Evolutionary conservation across 2,797 vertebrate genomes (phyloP), one percentile per base, ranked within the genome.

Genomic region (Aeoliscus strigatus): DNA sequence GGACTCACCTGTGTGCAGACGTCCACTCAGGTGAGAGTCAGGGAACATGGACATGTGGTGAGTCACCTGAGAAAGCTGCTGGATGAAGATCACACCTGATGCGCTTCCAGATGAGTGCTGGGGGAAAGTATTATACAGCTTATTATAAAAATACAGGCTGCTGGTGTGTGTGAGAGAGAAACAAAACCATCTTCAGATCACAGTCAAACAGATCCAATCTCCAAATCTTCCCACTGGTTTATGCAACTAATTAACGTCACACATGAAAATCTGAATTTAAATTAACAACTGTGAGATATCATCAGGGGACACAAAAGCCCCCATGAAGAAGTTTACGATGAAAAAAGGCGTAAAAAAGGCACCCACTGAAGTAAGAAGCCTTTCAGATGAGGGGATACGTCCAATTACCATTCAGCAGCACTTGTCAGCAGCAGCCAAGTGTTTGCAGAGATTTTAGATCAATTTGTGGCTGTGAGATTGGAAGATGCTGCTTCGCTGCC

Each of bases 351-450:
- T 79, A 84, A 60, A 78, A 75, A 33, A 75, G 54, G 70, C 68
- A 70, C 60, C 66, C 60, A 56, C 76, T 75, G 75, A 68, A 77
- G 80, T 75, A 78, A 75, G 66, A 64, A 81, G 63, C 77, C 72
- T 82, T 80, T 83, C 75, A 82, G 70, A 81, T 72, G 75, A 60
- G 68, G 67, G 78, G 81, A 81, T 80, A 80, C 84, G 80, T 85
- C 83, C 82, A 84, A 86, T 88, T 87, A 87, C 83, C 79, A 86
- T 79, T 78, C 76, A 60, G 48, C 70, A 82, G 81, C 79, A 78
- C 76, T 84, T 86, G 82, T 87, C 86, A 87, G 80, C 82, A 75
- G 78, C 86, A 89, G 88, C 88, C 83, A 87, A 87, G 86, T 84
- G 82, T 83, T 80, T 82, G 77, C 76, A 60, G 76, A 81, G 74